Percentiles rank a stretch among this genome's conserved stretches.
These are phyloP conservation scores for Melanotus villosus DNA, from an alignment of 2,888 invertebrate genomes.

Conservation along the genomic window DNA sequence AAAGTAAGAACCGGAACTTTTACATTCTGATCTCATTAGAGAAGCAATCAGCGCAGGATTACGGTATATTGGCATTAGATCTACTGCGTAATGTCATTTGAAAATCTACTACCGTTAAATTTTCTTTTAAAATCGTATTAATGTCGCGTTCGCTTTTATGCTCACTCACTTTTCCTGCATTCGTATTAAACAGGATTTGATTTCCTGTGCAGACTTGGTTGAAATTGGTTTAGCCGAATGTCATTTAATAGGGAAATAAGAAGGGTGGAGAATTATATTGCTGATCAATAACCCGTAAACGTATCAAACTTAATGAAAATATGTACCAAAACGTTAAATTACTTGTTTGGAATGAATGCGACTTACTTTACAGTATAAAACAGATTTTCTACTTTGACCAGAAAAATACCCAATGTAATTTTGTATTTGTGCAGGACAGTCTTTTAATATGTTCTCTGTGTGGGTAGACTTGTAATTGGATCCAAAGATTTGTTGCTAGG, in stretches of 20 bases:
- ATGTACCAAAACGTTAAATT: too few species aligned
- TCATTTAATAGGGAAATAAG: constrained; percentile 6
- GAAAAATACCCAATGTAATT: too few species aligned
- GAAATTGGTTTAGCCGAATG: constrained; percentile 24
- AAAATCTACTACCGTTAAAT: background rate
- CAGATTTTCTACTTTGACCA: too few species aligned
- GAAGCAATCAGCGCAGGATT: background rate
- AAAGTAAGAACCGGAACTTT: too few species aligned
- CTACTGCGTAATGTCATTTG: background rate
- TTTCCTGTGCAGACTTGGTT: constrained; percentile 20
- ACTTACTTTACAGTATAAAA: too few species aligned
- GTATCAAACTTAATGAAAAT: background rate
- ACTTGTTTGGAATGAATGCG: too few species aligned
- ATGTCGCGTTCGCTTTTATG: constrained; percentile 23
- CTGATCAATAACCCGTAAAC: constrained; percentile 1
- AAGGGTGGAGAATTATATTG: background rate
- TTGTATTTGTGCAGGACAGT: too few species aligned
- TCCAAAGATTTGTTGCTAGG: too few species aligned
- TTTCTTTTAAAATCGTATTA: constrained; percentile 18
- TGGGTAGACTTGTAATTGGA: too few species aligned
- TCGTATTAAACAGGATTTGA: constrained; percentile 32
- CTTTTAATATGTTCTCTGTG: too few species aligned
- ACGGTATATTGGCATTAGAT: background rate
- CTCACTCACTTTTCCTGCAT: constrained; percentile 25
- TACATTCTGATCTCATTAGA: background rate